Conservation (phyloP, 2,113 vertebrate species). For the Entomyzon cyanotis region DNA sequence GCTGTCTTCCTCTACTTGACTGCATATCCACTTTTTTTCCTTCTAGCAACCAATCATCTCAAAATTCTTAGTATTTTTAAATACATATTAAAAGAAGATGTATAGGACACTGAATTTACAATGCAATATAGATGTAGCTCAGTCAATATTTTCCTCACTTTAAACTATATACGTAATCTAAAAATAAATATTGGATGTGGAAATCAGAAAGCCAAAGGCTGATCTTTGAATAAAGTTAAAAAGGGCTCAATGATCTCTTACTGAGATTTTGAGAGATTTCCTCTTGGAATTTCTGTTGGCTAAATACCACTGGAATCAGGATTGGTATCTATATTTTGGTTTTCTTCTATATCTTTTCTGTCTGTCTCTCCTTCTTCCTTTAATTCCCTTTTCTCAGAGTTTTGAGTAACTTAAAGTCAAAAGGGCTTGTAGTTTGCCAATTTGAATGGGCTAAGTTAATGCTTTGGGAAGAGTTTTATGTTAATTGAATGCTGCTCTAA, state of each 20-base stretch:
- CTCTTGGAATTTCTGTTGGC: too few species aligned
- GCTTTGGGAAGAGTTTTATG: too few species aligned
- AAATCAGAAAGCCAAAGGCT: not conserved
- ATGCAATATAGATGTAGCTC: not conserved
- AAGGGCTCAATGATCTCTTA: not conserved
- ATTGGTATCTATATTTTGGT: too few species aligned
- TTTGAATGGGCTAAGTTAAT: too few species aligned
- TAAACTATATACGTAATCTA: not conserved
- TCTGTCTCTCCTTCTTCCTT: too few species aligned
- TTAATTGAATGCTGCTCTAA: too few species aligned
- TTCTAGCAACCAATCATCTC: not conserved
- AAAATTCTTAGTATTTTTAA: not conserved
- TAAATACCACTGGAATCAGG: too few species aligned
- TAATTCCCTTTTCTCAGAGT: too few species aligned
- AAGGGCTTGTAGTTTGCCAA: too few species aligned
- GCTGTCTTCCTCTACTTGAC: not conserved
- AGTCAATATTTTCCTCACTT: not conserved
- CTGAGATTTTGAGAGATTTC: not conserved
- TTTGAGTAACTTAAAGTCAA: too few species aligned
- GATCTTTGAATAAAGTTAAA: not conserved
- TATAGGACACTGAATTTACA: not conserved
- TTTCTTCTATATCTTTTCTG: too few species aligned
- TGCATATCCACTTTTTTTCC: not conserved
- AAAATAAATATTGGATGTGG: not conserved
- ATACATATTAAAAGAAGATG: not conserved